phyloP scores from a whole-genome alignment of 2,888 invertebrate genomes.

The Aleiodes testaceus region DNA sequence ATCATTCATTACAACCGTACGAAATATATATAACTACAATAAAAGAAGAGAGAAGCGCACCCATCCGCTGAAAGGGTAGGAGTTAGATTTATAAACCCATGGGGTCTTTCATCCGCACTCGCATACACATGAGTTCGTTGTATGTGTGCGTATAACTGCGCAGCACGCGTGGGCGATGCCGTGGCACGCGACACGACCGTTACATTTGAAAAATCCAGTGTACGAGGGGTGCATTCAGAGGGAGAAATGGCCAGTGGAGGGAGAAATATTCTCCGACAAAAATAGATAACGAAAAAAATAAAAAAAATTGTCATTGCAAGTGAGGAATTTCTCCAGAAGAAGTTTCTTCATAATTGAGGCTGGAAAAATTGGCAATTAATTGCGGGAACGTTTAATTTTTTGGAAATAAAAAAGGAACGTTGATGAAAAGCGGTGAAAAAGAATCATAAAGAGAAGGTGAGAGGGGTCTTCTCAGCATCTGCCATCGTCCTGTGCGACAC shows the following conservation, averaged over 20 bases:
- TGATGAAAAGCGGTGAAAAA: background rate
- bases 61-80: slow-evolving; percentile 30
- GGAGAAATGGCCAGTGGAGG: slow-evolving; percentile 44
- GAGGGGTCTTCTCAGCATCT: slow-evolving; percentile 30
- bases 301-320: background rate
- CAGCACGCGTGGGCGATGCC: slow-evolving; percentile 72
- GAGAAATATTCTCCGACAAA: background rate
- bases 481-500: background rate
- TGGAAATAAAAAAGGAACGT: background rate
- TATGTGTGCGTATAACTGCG: slow-evolving; percentile 34
- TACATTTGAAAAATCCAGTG: slow-evolving; percentile 66
- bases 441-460: slow-evolving; percentile 13
- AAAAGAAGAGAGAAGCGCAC: slow-evolving; percentile 23
- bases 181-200: slow-evolving; percentile 73
- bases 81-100: slow-evolving; percentile 37
- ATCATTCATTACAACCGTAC: slow-evolving; percentile 15
- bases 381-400: background rate
- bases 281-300: background rate
- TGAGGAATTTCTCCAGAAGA: background rate
- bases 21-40: slow-evolving; percentile 24
- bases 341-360: too few species aligned
- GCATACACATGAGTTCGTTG: slow-evolving; percentile 43
- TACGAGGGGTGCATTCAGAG: slow-evolving; percentile 55
- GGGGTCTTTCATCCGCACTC: slow-evolving; percentile 43
- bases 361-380: too few species aligned